Evolutionary conservation across 2,888 invertebrate genomes (phyloP).

Genomic region (Pemphredon lugubris): DNA sequence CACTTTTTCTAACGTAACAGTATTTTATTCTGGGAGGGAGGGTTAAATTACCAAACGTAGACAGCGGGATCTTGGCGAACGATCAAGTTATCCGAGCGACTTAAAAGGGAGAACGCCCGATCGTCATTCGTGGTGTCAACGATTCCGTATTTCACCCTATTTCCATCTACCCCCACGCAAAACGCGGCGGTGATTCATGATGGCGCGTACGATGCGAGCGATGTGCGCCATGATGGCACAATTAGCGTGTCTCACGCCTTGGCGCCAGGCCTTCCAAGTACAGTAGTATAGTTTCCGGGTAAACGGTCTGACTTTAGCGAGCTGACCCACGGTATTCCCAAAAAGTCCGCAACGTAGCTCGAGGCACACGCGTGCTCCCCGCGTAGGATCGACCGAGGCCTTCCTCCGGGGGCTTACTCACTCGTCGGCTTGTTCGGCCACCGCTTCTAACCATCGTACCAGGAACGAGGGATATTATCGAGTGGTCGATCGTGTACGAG

Average conservation of each 20-base stretch:
- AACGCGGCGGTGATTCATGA: slow-evolving; percentile 55
- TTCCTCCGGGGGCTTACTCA: slow-evolving; percentile 57
- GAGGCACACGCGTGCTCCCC: slow-evolving; percentile 35
- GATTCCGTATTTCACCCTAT: no score
- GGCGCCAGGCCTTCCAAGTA: slow-evolving; percentile 56
- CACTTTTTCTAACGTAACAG: no score
- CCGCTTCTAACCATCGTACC: slow-evolving; percentile 48
- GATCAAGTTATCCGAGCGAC: no score
- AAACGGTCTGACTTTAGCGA: slow-evolving; percentile 40
- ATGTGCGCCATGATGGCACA: slow-evolving; percentile 54
- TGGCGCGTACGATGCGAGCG: slow-evolving; percentile 57
- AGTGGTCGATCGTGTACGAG: slow-evolving; percentile 37
- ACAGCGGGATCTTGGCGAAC: no score
- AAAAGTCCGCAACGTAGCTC: slow-evolving; percentile 51
- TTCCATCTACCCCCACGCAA: no score
- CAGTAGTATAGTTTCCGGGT: slow-evolving; percentile 56
- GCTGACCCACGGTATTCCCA: slow-evolving; percentile 53
- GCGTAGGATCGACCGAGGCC: slow-evolving; percentile 5
- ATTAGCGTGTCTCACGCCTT: slow-evolving; percentile 50
- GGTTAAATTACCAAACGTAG: no score
- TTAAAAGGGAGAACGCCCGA: no score
- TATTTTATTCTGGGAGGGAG: no score
- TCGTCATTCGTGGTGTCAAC: no score
- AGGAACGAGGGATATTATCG: slow-evolving; percentile 56
- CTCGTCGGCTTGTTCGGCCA: slow-evolving; percentile 25